Base-by-base conservation (phyloP, 2,797 vertebrate species). In the Rhinichthys osculus region DNA sequence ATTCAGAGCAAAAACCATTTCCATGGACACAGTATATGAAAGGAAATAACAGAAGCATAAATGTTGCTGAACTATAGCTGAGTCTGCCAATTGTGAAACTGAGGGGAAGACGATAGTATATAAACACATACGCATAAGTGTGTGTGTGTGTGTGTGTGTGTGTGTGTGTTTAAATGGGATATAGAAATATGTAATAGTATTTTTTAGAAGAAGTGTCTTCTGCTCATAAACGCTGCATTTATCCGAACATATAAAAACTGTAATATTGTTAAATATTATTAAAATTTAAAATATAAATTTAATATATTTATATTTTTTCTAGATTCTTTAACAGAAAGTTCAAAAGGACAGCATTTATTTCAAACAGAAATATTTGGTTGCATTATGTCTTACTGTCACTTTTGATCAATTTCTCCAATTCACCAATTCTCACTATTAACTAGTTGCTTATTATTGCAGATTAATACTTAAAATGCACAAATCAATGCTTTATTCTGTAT, bases 21-120 rank as follows among this genome's bases (percentile, higher is more conserved):
- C 27, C 35, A 74, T 57, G 76, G 76, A 72, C 78, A 70, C 33
- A 78, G 47, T 44, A 40, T 62, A 62, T 73, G n/a, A 84, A 77
- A 70, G 62, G n/a, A 77, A 81, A 81, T 81, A 27, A 69, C 17
- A 81, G 19, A 74, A 78, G 30, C 17, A 79, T 76, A 66, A 70
- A 84, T 38, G 21, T 33, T 21, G 7, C 71, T 59, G 57, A 16
- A 83, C 30, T 9, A n/a, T 7, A 57, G 64, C 21, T 33, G 30
- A 74, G 21, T 13, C 8, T 74, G 81, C 57, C 78, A 50, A 83
- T 14, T 50, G 38, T 35, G 17, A 81, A 81, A 57, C 35, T 11
- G 23, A 57, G 27, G 11, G 5, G 13, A 16, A 50, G 33, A 23
- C 23, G 1, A n/a, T n/a, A n/a, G 54, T 23, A 23, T 47, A 14